Evolutionary conservation across 2,888 invertebrate genomes (phyloP), one percentile per base, ranked within the genome.

Genomic region (Shargacucullia verbasci): DNA sequence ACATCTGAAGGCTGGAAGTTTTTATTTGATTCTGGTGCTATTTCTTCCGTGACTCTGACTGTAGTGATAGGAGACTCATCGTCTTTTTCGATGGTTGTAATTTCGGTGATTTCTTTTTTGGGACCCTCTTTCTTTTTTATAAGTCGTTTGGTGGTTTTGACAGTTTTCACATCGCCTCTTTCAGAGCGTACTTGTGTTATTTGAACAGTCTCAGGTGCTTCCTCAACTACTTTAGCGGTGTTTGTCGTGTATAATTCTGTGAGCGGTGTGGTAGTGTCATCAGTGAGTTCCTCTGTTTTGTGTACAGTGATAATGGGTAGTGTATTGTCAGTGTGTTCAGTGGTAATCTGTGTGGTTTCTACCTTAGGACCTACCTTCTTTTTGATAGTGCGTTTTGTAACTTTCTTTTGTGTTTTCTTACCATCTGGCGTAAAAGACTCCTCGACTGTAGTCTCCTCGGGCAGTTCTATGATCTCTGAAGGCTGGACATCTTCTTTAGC

Each of bases 231-330:
- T 52, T 80, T 80, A 1, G 78, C 68, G 73, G 76, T 55, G 0
- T 66, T 87, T 15, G 77, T 67, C 56, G 58, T 63, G 47, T 66
- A 15, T 31, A 45, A 35, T 9, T 39, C n/a, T 39, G 7, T 20
- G 12, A 79, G 81, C 10, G 52, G 64, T 53, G 59, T 59, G 9
- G 48, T 47, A 7, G 46, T 44, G 40, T 59, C 56, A 6, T 62
- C 44, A 1, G 77, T 47, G 78, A 82, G 3, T 46, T 83, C 52
- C 79, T 83, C 37, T 69, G 88, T 76, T 43, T 84, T 83, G 39
- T 87, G 79, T 69, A 92, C 85, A 1, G 88, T 20, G 55, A 87
- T 81, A 79, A 91, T 73, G 73, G 94, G 82, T 63, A 77, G 80
- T 46, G 65, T 53, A 40, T 64, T 61, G 37, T 69, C 70, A n/a